Evolutionary conservation across 1,140 invertebrate genomes (phyloP), one percentile per base, ranked within the genome.

Genomic region (Calliphora vicina): DNA sequence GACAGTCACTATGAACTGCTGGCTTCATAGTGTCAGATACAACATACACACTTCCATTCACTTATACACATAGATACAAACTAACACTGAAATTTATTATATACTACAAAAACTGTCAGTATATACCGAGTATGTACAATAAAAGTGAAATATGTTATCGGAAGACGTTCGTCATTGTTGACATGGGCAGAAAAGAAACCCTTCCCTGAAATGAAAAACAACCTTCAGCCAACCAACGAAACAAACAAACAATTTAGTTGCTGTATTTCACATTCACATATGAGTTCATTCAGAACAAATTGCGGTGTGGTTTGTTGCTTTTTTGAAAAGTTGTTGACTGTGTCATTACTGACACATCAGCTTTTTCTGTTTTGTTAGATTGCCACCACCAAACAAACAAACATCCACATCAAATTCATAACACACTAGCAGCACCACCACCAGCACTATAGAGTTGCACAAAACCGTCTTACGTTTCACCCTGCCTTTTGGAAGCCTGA

Each of bases 151-250:
- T 43, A 73, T 83, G 82, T 82, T 83, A 83, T 83, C 83, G 80
- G 80, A 80, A 83, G 83, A 74, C 80, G 83, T 83, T 76, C 83
- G 83, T 83, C 80, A 45, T 50, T 82, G 80, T 61, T 74, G 72
- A 35, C 29, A 80, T 35, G 35, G 35, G 25, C 23, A 43, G 23
- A 45, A 27, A 74, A 12, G 6, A 74, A 74, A 74, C 72, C 72
- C 27, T 74, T 74, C 72, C 72, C 72, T 67, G 8, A 23, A 23
- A 67, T 67, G 10, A 67, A 23, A 23, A 67, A 67, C 10, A 67
- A 67, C 23, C 23, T 20, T 23, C 61, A 67, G 61, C 20, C 5
- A 67, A 67, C 61, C n/a, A 6, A 23, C 20, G 20, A 67, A 67
- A 67, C 9, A 25, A 67, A 20, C 6, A 35, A 35, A 35, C 35